Percentiles rank a stretch among this genome's conserved stretches.
phyloP scores from a whole-genome alignment of 2,888 invertebrate genomes.

The Cataglyphis altisquamis region DNA sequence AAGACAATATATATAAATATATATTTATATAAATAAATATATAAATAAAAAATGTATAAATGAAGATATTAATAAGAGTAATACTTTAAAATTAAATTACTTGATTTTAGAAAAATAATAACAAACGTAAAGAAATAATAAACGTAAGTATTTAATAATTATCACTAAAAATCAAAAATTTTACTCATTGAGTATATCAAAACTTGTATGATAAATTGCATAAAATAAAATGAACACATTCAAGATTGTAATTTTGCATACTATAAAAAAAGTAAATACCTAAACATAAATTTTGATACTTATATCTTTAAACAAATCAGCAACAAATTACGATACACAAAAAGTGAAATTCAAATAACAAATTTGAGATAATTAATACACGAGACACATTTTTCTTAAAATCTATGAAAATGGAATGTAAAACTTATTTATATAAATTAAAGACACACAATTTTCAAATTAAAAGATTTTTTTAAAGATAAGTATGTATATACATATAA shows the following conservation, averaged over 20 bases:
- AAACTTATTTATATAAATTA: background rate
- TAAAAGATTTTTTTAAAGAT: background rate
- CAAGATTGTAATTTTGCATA: background rate
- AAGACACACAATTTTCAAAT: background rate
- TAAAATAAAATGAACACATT: background rate
- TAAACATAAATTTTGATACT: background rate
- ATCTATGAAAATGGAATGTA: background rate
- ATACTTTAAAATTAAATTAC: background rate
- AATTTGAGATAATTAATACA: background rate
- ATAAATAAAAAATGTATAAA: no score
- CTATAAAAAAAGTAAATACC: background rate
- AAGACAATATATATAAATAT: no score
- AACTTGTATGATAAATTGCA: background rate
- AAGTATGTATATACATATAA: background rate
- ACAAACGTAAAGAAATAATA: background rate
- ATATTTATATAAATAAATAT: no score
- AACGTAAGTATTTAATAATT: background rate
- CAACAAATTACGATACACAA: conserved; percentile 5
- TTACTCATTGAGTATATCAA: background rate
- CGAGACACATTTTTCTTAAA: background rate
- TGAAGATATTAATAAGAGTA: background rate
- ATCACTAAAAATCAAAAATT: background rate
- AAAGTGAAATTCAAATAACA: background rate
- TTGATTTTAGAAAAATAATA: background rate
- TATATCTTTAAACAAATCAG: background rate